Evolutionary conservation across 2,888 invertebrate species (phyloP).

Genomic region (Creontiades dilutus): DNA sequence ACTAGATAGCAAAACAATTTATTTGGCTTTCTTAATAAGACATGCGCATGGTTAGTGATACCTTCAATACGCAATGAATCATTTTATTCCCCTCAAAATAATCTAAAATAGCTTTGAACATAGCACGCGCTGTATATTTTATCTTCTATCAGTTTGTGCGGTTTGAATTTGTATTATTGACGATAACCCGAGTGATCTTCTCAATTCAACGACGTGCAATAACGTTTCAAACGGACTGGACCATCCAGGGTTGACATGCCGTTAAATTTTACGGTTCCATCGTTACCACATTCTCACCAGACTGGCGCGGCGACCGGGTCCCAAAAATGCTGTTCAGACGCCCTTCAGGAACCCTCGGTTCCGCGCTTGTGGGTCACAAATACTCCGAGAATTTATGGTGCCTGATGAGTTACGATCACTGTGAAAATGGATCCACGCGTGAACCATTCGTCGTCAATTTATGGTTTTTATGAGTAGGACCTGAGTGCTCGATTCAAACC

Average conservation of each 20-base stretch:
- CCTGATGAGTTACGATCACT: not conserved
- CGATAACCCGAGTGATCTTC: not conserved
- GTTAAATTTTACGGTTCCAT: not conserved
- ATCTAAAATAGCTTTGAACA: no score
- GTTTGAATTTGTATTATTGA: no score
- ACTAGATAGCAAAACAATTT: no score
- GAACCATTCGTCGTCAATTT: not conserved
- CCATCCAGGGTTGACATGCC: not conserved
- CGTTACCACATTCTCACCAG: constrained; percentile 2
- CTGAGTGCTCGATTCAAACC: not conserved
- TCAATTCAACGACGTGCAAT: not conserved
- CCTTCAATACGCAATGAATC: no score
- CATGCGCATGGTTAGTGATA: no score
- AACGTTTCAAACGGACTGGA: not conserved
- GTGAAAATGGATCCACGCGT: constrained; percentile 1
- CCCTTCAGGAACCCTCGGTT: not conserved
- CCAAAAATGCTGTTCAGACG: not conserved
- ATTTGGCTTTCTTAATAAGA: no score
- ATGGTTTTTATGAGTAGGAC: not conserved
- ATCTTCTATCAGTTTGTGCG: no score
- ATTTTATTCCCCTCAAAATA: no score
- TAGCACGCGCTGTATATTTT: no score
- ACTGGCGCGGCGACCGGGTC: not conserved
- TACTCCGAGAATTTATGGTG: not conserved
- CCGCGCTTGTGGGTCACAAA: constrained; percentile 27